phyloP scores from a whole-genome alignment of 2,888 invertebrate species.

The Zaprionus obscuricornis region DNA sequence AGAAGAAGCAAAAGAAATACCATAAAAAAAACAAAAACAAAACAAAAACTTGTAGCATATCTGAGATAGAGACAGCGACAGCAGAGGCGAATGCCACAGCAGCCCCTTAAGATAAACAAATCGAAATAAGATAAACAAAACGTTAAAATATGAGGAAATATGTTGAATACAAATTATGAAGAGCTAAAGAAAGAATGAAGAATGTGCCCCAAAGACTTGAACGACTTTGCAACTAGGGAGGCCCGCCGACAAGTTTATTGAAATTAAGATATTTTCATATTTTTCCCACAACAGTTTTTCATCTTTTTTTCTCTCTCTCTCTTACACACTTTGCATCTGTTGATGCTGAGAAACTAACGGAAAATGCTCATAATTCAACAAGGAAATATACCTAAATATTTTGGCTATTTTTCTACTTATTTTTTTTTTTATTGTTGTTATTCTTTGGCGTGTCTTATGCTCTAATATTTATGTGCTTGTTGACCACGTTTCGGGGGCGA shows the following conservation, averaged over 20 bases:
- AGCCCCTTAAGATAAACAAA: conserved; percentile 56
- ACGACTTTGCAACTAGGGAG: conserved; percentile 35
- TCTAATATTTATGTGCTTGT: conserved; percentile 46
- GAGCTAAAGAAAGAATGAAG: conserved; percentile 16
- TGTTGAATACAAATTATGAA: conserved; percentile 24
- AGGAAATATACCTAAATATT: conserved; percentile 29
- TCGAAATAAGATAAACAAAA: conserved; percentile 54
- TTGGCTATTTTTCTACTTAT: conserved; percentile 33
- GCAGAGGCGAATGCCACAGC: no score
- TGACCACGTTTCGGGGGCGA: conserved; percentile 44
- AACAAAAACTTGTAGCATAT: conserved; percentile 16
- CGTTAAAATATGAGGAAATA: conserved; percentile 27
- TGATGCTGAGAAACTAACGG: conserved; percentile 42
- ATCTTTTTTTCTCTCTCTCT: no score
- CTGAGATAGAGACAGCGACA: no score
- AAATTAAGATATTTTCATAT: conserved; percentile 64
- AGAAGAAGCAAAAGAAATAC: no score
- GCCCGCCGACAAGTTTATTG: conserved; percentile 57
- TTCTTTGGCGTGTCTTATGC: conserved; percentile 17
- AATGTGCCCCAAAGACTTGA: conserved; percentile 31
- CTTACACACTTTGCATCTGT: no score
- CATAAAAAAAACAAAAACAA: neutral
- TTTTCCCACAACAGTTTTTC: conserved; percentile 24
- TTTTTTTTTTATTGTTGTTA: conserved; percentile 19
- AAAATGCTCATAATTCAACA: conserved; percentile 61